Evolutionary conservation across 1,140 invertebrate genomes (phyloP), one percentile per base, ranked within the genome.

Genomic region (Drosophila kurseongensis): DNA sequence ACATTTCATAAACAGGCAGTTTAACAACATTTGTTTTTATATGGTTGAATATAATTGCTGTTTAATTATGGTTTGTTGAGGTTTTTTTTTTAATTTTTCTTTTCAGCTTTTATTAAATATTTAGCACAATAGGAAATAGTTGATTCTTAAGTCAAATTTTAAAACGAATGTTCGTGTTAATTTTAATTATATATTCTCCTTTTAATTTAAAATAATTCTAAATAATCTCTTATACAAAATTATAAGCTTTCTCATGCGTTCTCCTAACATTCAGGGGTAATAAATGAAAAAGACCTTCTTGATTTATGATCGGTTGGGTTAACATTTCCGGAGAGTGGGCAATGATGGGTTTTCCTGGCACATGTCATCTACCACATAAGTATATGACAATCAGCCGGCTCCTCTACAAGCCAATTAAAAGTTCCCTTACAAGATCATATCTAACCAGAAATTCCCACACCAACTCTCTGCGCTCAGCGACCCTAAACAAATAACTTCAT

Each of bases 401-500:
- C 9, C 40, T 9, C 50, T 57, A 8, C n/a, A 7, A 59, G 40
- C 65, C 78, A 86, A 88, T 88, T 82, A 76, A 52, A 57, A 66
- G 60, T 68, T 72, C 44, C 69, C 78, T 82, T 85, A 68, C 76
- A 55, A 42, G 77, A 61, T 75, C 55, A 36, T 61, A 40, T 40
- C 57, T 45, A 48, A 9, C 47, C 45, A 48, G 42, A 71, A 56
- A 27, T 67, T 67, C 45, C 47, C 32, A n/a, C 48, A 32, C n/a
- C 48, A 18, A 54, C 66, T 38, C 69, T 72, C 45, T 12, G 44
- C 54, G 67, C 69, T 27, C 78, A 51, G 38, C 74, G 80, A 76
- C 66, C 80, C 80, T 51, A 80, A 60, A 79, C 66, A 80, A 85
- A 78, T 76, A 85, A 80, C 82, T 85, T 85, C 81, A 84, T 77